phyloP scores from a whole-genome alignment of 2,888 invertebrate species.

The Phlogophora meticulosa region DNA sequence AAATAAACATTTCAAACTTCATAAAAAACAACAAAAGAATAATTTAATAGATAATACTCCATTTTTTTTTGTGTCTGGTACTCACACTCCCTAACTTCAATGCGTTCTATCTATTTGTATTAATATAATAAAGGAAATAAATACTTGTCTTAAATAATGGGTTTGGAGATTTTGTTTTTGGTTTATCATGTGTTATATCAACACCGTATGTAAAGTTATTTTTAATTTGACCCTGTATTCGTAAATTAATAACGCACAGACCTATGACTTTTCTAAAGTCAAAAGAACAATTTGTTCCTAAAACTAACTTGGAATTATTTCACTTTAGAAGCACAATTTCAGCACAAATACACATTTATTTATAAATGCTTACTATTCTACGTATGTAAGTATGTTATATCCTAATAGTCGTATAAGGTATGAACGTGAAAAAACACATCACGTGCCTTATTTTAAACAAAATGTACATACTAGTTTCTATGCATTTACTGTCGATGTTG shows the following conservation, averaged over 20 bases:
- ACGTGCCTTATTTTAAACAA: conserved; percentile 62
- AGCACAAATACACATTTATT: background rate
- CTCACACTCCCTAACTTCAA: too few species aligned
- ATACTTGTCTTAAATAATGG: too few species aligned
- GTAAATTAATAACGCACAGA: conserved; percentile 17
- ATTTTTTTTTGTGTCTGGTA: too few species aligned
- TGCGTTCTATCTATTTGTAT: too few species aligned
- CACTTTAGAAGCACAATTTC: background rate
- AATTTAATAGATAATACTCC: too few species aligned
- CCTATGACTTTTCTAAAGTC: background rate
- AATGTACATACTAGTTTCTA: conserved; percentile 59
- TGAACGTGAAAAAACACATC: conserved; percentile 55
- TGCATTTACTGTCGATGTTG: conserved; percentile 61
- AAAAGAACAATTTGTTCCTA: conserved; percentile 29
- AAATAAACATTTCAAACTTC: too few species aligned
- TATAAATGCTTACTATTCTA: conserved; percentile 12
- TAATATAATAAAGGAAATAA: too few species aligned
- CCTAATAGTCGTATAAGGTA: conserved; percentile 13
- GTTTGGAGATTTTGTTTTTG: too few species aligned
- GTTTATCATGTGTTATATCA: too few species aligned
- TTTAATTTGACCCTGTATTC: background rate
- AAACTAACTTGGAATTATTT: conserved; percentile 19
- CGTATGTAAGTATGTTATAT: conserved; percentile 1
- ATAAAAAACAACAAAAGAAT: too few species aligned
- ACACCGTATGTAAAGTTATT: too few species aligned